These are phyloP conservation scores for Drosophila meridionalis DNA, from an alignment of 2,888 invertebrate species.

Conservation along the genomic window DNA sequence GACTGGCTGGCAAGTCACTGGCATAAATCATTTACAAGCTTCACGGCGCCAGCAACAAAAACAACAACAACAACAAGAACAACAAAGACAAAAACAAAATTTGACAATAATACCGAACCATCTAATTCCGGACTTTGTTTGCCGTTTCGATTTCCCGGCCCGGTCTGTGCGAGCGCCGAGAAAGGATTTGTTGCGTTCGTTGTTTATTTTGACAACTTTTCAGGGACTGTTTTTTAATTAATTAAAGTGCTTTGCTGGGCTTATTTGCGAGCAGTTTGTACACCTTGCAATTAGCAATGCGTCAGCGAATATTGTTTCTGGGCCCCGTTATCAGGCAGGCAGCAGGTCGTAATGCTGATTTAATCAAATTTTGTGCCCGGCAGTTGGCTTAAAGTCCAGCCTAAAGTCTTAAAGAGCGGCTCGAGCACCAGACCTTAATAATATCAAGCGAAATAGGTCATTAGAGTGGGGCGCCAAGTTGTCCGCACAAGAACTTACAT, in stretches of 20 bases:
- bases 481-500: slow-evolving; percentile 40
- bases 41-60: slow-evolving; percentile 28
- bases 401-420: slow-evolving; percentile 36
- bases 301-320: slow-evolving; percentile 73
- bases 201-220: slow-evolving; percentile 59
- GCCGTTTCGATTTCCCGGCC: slow-evolving; percentile 65
- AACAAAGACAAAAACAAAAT: slow-evolving; percentile 27
- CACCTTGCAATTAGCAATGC: slow-evolving; percentile 65
- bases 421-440: slow-evolving; percentile 29
- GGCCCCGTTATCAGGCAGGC: slow-evolving; percentile 36
- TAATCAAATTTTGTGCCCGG: slow-evolving; percentile 21
- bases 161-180: slow-evolving; percentile 2
- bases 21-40: slow-evolving; percentile 76
- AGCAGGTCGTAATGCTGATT: slow-evolving; percentile 35
- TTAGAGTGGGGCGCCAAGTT: slow-evolving; percentile 50
- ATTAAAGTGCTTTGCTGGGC: slow-evolving; percentile 74
- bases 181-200: slow-evolving; percentile 61
- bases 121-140: slow-evolving; percentile 71
- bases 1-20: slow-evolving; percentile 56
- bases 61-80: slow-evolving; percentile 20
- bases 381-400: slow-evolving; percentile 35
- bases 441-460: slow-evolving; percentile 63
- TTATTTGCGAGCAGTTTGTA: slow-evolving; percentile 61
- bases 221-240: slow-evolving; percentile 65
- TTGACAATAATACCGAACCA: slow-evolving; percentile 70